Base-by-base conservation (phyloP, 2,888 invertebrate species). In the Polydrusus cervinus region DNA sequence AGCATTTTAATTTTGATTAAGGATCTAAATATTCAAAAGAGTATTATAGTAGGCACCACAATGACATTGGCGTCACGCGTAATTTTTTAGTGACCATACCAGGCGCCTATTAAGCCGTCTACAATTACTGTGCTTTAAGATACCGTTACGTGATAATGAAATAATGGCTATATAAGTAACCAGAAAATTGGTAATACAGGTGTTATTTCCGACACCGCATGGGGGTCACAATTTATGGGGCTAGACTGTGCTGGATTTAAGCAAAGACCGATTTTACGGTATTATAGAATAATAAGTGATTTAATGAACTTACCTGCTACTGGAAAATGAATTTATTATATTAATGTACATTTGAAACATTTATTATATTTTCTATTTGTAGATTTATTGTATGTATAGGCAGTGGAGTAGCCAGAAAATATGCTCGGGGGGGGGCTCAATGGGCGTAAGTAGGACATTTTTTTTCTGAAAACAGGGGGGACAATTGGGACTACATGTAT, bases 151-250 rank as follows among this genome's bases (percentile, higher is more conserved):
- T 61, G 74, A 74, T 69, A 74, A 45, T 51, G 64, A 55, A 53
- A 69, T 74, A 74, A 74, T 74, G 53, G 69, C 74, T 64, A 55
- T 74, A 74, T 74, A 68, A 68, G 69, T 74, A 68, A 34, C 53
- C 25, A 69, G 64, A 62, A 68, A 74, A 74, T 73, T 68, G 61
- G 68, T 64, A 64, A 64, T 64, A 74, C 74, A 74, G 74, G 69
- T 68, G 74, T 55, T 55, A 74, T 64, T 74, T 74, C 74, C 74
- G 74, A 64, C 69, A 34, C 64, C 30, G 18, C 69, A 74, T 74
- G 69, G 64, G 74, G 69, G 68, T 60, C 74, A 64, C 57, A 34
- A 74, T 74, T 69, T 69, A 74, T 74, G 53, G 62, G 45, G 61
- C 69, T 62, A 68, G 73, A 74, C 73, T 53, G 73, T 62, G 64